A percentile compares a stretch with the other conserved stretches of the same genome.
phyloP scores from a whole-genome alignment of 92 coral and sea anemone genomes.

The Pocillopora grandis region DNA sequence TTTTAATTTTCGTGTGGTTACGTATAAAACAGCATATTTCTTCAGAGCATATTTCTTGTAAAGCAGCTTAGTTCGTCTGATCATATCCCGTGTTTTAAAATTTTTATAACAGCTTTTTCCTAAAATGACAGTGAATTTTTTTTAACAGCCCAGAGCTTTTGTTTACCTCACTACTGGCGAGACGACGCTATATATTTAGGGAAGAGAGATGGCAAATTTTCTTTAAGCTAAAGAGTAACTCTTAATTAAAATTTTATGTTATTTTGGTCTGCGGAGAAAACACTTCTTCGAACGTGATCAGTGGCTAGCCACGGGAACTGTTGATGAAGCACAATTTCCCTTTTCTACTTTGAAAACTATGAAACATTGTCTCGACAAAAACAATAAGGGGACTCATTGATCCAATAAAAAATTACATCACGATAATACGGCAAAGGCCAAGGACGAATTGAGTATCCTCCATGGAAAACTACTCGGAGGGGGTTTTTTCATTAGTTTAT shows the following conservation, averaged over 20 bases:
- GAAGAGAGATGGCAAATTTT: not conserved
- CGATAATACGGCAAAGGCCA: too few species aligned
- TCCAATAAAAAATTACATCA: too few species aligned
- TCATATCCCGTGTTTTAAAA: not conserved
- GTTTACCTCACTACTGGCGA: not conserved
- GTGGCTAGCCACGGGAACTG: too few species aligned
- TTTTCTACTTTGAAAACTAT: too few species aligned
- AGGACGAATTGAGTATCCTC: too few species aligned
- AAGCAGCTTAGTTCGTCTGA: not conserved
- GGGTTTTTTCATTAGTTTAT: too few species aligned
- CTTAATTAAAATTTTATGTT: not conserved
- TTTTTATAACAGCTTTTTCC: not conserved
- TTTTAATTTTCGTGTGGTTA: not conserved
- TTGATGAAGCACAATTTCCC: too few species aligned
- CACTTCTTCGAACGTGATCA: too few species aligned
- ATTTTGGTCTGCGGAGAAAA: not conserved
- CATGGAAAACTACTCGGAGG: too few species aligned
- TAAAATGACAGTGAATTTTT: not conserved
- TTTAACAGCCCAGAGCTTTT: not conserved
- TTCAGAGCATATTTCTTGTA: not conserved
- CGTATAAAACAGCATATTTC: not conserved
- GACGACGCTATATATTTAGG: not conserved
- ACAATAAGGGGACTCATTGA: too few species aligned
- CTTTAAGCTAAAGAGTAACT: not conserved
- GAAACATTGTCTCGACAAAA: too few species aligned